Conservation (phyloP, 2,797 vertebrate species). For the Ambastaia sidthimunki region DNA sequence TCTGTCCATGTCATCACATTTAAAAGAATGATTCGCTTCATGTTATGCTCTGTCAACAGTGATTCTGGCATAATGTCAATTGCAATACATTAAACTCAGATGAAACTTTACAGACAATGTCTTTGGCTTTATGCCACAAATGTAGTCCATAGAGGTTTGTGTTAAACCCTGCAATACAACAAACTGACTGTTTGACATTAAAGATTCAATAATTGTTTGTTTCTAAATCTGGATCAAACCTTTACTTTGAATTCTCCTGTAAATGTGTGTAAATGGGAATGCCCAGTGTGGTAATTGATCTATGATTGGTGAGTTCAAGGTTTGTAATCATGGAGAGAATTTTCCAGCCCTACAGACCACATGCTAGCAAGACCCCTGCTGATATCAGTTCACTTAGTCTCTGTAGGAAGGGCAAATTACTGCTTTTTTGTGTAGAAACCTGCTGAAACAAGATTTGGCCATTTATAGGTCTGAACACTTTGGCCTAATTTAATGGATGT, state of each 20-base stretch:
- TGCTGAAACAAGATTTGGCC: slow-evolving; percentile 29
- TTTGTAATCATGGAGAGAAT: slow-evolving; percentile 7
- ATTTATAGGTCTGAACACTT: slow-evolving; percentile 36
- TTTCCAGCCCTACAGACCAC: slow-evolving; percentile 3
- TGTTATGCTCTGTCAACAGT: neutral
- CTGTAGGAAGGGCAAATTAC: slow-evolving; percentile 17
- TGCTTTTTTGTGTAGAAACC: slow-evolving; percentile 17
- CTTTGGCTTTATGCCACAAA: neutral
- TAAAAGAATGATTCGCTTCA: neutral
- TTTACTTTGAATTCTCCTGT: neutral
- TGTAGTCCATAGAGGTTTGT: neutral
- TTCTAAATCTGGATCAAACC: neutral
- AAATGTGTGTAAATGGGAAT: slow-evolving; percentile 8
- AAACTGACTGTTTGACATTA: neutral
- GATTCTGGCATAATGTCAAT: neutral
- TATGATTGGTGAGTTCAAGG: slow-evolving; percentile 27
- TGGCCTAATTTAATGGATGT: slow-evolving; percentile 35
- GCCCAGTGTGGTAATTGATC: slow-evolving; percentile 13
- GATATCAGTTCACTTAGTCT: slow-evolving; percentile 39
- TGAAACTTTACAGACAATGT: neutral
- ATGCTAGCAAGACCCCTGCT: slow-evolving; percentile 18
- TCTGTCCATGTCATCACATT: neutral
- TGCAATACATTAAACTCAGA: neutral
- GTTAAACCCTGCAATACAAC: neutral
- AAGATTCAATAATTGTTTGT: neutral